Evolutionary conservation across 2,797 vertebrate species (phyloP), one percentile per base, ranked within the genome.

Genomic region (Denticeps clupeoides): DNA sequence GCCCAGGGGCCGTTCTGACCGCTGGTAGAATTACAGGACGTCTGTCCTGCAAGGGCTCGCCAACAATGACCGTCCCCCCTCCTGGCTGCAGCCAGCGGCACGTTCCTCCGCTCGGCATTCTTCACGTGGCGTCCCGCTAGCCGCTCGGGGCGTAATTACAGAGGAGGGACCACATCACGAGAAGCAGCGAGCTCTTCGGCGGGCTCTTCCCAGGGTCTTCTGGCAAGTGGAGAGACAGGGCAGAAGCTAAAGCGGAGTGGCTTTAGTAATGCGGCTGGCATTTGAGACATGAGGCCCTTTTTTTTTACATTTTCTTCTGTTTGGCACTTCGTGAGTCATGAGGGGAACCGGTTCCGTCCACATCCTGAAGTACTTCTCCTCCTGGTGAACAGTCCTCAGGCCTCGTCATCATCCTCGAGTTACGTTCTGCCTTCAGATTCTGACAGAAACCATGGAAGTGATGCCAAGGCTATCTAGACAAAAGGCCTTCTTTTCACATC

Each of bases 101-200:
- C 13, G 12, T 45, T 46, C 41, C 27, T 38, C 29, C 41, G 44
- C 47, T 46, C 49, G 55, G 41, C 58, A 51, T 60, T 60, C n/a
- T n/a, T 46, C 33, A 38, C 42, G 55, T 52, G 60, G 55, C 54
- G 57, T 64, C 60, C 47, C 29, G 29, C 41, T 35, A n/a, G 49
- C 56, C 32, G 41, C 59, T 35, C n/a, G n/a, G 50, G 43, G 35
- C 42, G 50, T 55, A 59, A 65, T 65, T 62, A 60, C 32, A 23
- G 22, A 23, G 22, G 5, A 23, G 5, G 22, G 22, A 9, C 33
- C 3, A 7, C 37, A 10, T 8, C 3, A 37, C n/a, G n/a, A n/a
- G n/a, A n/a, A n/a, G n/a, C n/a, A n/a, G n/a, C n/a, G n/a, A n/a
- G n/a, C n/a, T n/a, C n/a, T n/a, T n/a, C n/a, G n/a, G n/a, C n/a